Evolutionary conservation across 2,113 vertebrate species (phyloP), one percentile per base, ranked within the genome.

Genomic region (Ceyx margarethae): DNA sequence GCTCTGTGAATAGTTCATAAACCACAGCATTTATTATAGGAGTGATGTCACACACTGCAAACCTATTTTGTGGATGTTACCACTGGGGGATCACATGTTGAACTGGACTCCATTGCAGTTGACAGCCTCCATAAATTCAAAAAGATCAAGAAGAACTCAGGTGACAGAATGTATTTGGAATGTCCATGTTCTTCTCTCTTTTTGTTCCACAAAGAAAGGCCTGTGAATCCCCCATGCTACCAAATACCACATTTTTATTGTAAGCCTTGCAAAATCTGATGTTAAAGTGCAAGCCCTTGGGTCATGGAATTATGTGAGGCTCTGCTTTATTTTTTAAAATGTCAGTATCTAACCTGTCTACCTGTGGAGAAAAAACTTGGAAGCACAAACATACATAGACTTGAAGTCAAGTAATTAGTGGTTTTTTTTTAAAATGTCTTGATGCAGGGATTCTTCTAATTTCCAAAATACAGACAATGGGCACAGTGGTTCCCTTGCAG

Each of bases 1-100:
- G 79, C 81, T 94, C 61, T 64, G 92, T 85, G 91, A 93, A 85
- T 77, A 96, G 94, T 93, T 91, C 89, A 93, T 96, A 95, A 96
- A 96, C 87, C 85, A 92, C 56, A 83, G 75, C 89, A 78, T 91
- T 95, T 94, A 93, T 95, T 92, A 74, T 11, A 75, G 87, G 84
- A 79, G 91, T 93, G 85, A 94, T 93, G 87, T 93, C 76, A 83
- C 43, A 95, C 57, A 64, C 65, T 61, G 75, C 89, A 91, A 77
- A 87, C 75, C 87, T 85, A 80, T 93, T 91, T 85, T 82, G 91
- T 1, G 62, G 89, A 69, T 54, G 51, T 71, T 82, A 56, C 84
- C 75, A 95, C 91, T 81, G 84, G 60, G 78, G 94, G 67, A 89
- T 91, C 75, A 66, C 43, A 82, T 31, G 75, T 87, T 74, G 79